These are phyloP conservation scores for Mellilla xanthometata DNA, from an alignment of 2,888 invertebrate species.

Conservation along the genomic window DNA sequence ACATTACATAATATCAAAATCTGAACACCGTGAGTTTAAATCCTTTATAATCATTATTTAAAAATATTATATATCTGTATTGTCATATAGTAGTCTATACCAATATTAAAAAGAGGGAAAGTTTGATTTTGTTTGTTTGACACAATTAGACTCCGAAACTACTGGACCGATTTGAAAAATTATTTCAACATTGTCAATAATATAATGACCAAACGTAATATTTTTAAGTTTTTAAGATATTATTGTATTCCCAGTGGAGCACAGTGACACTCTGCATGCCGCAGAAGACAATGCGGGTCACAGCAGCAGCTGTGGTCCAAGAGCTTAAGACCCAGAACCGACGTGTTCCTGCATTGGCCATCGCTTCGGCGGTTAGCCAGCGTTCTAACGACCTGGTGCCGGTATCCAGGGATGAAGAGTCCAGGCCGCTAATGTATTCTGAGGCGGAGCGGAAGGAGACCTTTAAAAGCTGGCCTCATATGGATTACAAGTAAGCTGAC, in stretches of 20 bases:
- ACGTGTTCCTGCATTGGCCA: slow-evolving; percentile 92
- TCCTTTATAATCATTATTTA: too few relatives aligned
- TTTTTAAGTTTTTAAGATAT: too few relatives aligned
- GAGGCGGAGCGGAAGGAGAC: slow-evolving; percentile 95
- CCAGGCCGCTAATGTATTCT: slow-evolving; percentile 90
- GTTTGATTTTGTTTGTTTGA: too few relatives aligned
- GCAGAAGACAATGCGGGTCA: slow-evolving; percentile 89
- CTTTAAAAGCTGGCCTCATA: slow-evolving; percentile 97
- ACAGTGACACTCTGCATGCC: slow-evolving; percentile 92
- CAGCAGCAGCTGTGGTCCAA: slow-evolving; percentile 90
- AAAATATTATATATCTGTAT: too few relatives aligned
- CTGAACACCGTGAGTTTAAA: too few relatives aligned
- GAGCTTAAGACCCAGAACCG: slow-evolving; percentile 92
- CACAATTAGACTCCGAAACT: too few relatives aligned
- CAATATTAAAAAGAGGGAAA: too few relatives aligned
- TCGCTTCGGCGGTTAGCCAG: slow-evolving; percentile 95
- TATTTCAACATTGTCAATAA: too few relatives aligned
- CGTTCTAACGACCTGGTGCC: slow-evolving; percentile 90
- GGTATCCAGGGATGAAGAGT: slow-evolving; percentile 74
- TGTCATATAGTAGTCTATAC: too few relatives aligned
- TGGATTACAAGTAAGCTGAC: slow-evolving; percentile 94
- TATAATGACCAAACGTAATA: too few relatives aligned
- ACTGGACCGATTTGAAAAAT: too few relatives aligned
- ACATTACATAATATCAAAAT: too few relatives aligned
- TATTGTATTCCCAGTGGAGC: slow-evolving; percentile 89